Conservation (phyloP, 2,797 vertebrate genomes). For the Micrastur ruficollis region DNA sequence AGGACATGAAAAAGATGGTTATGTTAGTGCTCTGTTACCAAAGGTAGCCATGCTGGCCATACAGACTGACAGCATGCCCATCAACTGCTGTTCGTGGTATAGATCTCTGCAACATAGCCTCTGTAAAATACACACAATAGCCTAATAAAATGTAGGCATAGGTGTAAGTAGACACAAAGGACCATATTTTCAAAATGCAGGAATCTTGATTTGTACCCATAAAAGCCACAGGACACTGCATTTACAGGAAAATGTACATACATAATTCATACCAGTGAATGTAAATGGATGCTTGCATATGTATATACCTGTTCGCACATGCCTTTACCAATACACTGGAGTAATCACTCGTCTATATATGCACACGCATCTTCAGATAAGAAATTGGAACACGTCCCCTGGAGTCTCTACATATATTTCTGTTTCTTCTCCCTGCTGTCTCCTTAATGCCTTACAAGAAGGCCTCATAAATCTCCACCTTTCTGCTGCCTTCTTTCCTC, state of each 20-base stretch:
- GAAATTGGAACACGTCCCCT: neutral
- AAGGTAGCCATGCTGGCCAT: neutral
- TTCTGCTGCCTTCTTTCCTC: neutral
- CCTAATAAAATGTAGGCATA: neutral
- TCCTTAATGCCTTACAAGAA: neutral
- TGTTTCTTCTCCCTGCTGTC: neutral
- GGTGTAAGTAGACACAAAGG: slow-evolving; percentile 23
- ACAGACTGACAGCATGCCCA: neutral
- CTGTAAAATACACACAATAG: neutral
- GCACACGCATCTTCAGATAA: neutral
- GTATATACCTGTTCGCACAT: neutral
- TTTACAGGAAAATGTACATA: neutral
- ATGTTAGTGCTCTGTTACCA: neutral
- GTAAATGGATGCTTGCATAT: neutral
- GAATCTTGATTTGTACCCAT: neutral
- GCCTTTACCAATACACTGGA: neutral
- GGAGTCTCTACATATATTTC: neutral
- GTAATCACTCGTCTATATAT: neutral
- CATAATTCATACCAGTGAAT: neutral
- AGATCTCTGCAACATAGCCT: neutral
- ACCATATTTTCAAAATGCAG: neutral
- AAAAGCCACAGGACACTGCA: neutral
- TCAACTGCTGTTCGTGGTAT: neutral
- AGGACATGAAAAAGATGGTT: neutral
- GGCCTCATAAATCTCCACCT: slow-evolving; percentile 19